phyloP scores from a whole-genome alignment of 1,140 invertebrate species.

The Luehdorfia chinensis region DNA sequence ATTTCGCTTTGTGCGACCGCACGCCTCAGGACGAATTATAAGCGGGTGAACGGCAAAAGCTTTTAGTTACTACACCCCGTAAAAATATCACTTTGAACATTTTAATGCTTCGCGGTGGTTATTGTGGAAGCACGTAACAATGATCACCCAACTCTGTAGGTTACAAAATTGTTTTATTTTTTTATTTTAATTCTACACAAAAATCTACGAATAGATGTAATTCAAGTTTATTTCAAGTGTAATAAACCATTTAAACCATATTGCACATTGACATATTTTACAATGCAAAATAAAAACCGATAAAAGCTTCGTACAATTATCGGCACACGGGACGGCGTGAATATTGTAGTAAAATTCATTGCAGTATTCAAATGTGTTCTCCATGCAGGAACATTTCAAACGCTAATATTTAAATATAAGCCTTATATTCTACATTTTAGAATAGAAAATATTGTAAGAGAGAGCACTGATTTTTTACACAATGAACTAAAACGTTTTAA shows the following conservation, averaged over 20 bases:
- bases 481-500: too few species aligned
- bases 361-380: neutral
- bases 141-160: neutral
- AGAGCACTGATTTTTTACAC: too few species aligned
- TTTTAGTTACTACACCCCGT: slow-evolving; percentile 44
- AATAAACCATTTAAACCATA: too few species aligned
- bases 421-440: neutral
- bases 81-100: slow-evolving; percentile 49
- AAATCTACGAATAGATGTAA: too few species aligned
- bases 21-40: slow-evolving; percentile 60
- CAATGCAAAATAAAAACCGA: too few species aligned
- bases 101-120: slow-evolving; percentile 31
- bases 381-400: neutral
- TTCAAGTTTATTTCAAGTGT: too few species aligned
- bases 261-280: too few species aligned
- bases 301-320: neutral
- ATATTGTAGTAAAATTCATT: neutral
- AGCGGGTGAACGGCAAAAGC: slow-evolving; percentile 51
- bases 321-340: neutral
- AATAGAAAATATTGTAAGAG: neutral
- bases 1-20: slow-evolving; percentile 70
- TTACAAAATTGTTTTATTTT: too few species aligned
- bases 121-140: neutral
- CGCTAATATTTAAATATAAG: neutral
- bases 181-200: too few species aligned